Conservation (phyloP, 2,888 invertebrate genomes). For the Polyommatus icarus region DNA sequence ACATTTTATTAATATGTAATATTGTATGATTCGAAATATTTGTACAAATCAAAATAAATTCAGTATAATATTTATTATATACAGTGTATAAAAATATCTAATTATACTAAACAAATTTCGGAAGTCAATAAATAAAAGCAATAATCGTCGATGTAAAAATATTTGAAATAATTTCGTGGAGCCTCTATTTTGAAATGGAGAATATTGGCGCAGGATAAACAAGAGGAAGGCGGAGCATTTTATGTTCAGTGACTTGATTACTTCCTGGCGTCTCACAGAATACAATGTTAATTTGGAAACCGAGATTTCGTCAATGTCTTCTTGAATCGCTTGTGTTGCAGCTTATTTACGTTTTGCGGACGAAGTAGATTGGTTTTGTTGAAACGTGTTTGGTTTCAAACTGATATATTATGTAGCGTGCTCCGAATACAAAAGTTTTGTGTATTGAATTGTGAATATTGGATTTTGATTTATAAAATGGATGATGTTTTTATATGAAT, state of each 20-base stretch:
- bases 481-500: background rate
- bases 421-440: constrained; percentile 11
- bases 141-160: background rate
- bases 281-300: constrained; percentile 32
- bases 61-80: too few relatives aligned
- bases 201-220: constrained; percentile 29
- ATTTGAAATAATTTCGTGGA: background rate
- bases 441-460: constrained; percentile 24
- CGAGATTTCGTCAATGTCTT: constrained; percentile 29
- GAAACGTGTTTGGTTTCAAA: background rate
- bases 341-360: constrained; percentile 29
- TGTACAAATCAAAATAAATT: too few relatives aligned
- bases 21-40: too few relatives aligned
- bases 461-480: background rate
- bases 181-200: constrained; percentile 23
- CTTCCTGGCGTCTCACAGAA: constrained; percentile 31
- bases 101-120: background rate
- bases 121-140: background rate
- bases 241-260: constrained; percentile 31
- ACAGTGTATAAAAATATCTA: too few relatives aligned
- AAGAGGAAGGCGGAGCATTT: constrained; percentile 27
- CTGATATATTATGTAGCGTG: constrained; percentile 2
- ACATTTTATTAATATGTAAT: too few relatives aligned
- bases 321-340: constrained; percentile 21
- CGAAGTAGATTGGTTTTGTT: constrained; percentile 30